A percentile compares a stretch with the other conserved stretches of the same genome.
Conservation (phyloP, 2,888 invertebrate species). For the Apotomis capreana region DNA sequence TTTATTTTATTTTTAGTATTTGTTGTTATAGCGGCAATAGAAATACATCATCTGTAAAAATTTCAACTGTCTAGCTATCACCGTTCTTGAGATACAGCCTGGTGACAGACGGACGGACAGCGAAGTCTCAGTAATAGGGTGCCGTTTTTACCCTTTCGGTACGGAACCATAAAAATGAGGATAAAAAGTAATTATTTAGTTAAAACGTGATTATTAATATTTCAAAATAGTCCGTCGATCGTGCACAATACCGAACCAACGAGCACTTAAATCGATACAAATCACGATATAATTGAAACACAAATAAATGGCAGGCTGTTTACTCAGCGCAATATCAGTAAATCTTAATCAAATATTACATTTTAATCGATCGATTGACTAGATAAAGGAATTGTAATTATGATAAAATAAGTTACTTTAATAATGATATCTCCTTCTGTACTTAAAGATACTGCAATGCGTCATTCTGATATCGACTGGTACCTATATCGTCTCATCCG, state of each 20-base stretch:
- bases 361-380: constrained; percentile 21
- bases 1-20: no score
- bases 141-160: no score
- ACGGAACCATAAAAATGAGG: no score
- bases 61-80: no score
- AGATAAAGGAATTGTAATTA: constrained; percentile 27
- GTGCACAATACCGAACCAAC: neutral
- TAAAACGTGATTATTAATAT: no score
- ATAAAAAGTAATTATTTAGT: no score
- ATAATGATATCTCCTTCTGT: constrained; percentile 1
- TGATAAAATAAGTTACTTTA: constrained; percentile 13
- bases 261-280: constrained; percentile 5
- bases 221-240: no score
- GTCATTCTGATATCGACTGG: neutral
- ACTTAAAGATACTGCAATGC: constrained; percentile 10
- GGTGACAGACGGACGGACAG: no score
- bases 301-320: constrained; percentile 6
- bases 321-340: neutral
- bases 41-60: no score
- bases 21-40: no score
- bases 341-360: constrained; percentile 18
- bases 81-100: no score
- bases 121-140: no score
- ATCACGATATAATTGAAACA: constrained; percentile 11
- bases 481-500: constrained; percentile 1